Evolutionary conservation across 1,140 invertebrate genomes (phyloP).

Genomic region (Drosophila prosaltans): DNA sequence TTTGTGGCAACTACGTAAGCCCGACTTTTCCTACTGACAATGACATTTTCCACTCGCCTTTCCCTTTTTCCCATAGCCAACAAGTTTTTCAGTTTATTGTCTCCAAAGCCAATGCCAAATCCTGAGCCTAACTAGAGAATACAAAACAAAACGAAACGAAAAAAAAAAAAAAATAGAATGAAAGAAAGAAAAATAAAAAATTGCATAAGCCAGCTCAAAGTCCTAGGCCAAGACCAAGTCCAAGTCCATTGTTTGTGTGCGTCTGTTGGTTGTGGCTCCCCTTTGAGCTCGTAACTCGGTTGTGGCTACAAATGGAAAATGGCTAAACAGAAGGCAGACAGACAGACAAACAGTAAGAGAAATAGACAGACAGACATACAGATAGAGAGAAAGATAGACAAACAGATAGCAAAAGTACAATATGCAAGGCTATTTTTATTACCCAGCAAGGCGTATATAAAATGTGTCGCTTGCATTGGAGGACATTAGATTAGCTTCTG

Average conservation of each 20-base stretch:
- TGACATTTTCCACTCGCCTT: constrained; percentile 38
- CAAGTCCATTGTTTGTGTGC: constrained; percentile 56
- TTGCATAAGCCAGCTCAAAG: constrained; percentile 68
- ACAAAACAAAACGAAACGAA: constrained; percentile 16
- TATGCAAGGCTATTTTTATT: constrained; percentile 76
- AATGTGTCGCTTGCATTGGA: constrained; percentile 74
- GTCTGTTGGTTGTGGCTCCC: constrained; percentile 2
- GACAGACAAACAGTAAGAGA: constrained; percentile 5
- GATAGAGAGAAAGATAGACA: constrained; percentile 51
- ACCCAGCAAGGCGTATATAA: constrained; percentile 71
- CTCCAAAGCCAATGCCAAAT: constrained; percentile 59
- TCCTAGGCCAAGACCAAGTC: constrained; percentile 56
- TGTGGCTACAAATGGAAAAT: constrained; percentile 54
- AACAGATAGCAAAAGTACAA: constrained; percentile 69
- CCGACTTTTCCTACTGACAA: constrained; percentile 55
- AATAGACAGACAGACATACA: constrained; percentile 8
- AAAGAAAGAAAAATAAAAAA: constrained; percentile 42
- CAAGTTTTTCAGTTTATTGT: constrained; percentile 77
- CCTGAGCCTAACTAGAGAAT: constrained; percentile 58
- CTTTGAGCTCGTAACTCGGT: constrained; percentile 65
- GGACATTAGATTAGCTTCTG: constrained; percentile 59
- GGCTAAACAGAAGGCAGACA: constrained; percentile 46
- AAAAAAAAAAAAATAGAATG: constrained; percentile 15
- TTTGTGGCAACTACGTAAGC: constrained; percentile 54
- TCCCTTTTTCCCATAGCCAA: constrained; percentile 43